Conservation (phyloP, 92 coral and sea anemone species). For the Zoanthus solanderi region DNA sequence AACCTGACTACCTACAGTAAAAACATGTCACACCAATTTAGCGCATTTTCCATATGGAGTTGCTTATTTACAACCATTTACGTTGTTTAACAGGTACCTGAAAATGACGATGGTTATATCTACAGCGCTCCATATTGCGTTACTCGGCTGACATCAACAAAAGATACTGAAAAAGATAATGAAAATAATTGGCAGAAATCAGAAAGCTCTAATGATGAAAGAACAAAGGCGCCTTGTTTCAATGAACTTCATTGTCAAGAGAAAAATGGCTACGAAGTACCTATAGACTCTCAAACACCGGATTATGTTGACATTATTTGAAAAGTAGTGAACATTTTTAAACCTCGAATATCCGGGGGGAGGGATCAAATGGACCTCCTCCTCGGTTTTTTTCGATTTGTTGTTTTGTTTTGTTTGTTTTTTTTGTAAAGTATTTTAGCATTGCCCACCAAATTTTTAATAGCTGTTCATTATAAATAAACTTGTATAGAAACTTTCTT, state of each 20-base stretch:
- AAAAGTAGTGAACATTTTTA: background rate
- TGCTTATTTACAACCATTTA: too few species aligned
- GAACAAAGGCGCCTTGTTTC: background rate
- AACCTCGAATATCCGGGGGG: background rate
- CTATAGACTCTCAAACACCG: constrained; percentile 14
- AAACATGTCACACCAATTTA: too few species aligned
- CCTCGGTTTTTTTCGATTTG: too few species aligned
- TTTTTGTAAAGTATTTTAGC: too few species aligned
- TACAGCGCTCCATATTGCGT: constrained; percentile 16
- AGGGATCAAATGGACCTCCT: background rate
- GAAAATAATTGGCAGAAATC: background rate
- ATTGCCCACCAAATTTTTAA: too few species aligned
- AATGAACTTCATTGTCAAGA: background rate
- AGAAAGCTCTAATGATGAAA: background rate
- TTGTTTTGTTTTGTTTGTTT: too few species aligned
- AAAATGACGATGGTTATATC: background rate
- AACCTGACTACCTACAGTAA: background rate
- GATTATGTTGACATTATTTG: constrained; percentile 18
- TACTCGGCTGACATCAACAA: background rate
- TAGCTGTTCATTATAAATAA: too few species aligned
- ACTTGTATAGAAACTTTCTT: too few species aligned
- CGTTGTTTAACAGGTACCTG: background rate
- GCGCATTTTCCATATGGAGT: too few species aligned
- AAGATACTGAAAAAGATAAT: background rate
- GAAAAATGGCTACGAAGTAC: constrained; percentile 17